Evolutionary conservation across 2,797 vertebrate genomes (phyloP), one percentile per base, ranked within the genome.

Genomic region (Falco cherrug): DNA sequence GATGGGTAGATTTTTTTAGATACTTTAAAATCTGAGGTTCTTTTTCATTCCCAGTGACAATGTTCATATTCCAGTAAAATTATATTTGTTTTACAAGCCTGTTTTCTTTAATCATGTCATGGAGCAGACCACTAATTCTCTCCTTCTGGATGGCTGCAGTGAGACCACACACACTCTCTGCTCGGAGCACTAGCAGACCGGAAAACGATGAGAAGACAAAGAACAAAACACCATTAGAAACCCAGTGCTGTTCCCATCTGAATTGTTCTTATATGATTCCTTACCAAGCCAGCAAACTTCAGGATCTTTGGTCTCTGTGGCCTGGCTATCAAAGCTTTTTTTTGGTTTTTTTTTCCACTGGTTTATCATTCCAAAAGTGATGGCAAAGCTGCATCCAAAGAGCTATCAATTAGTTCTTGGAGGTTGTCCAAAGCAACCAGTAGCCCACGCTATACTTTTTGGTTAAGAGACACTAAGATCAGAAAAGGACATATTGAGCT

Each of bases 191-290:
- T 65, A 65, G 64, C 45, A 61, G 61, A 54, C 75, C 94, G 90
- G 94, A 92, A 93, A 57, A 61, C 95, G 47, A 93, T 85, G 61
- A 95, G 90, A 95, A 93, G 69, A 61, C 24, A 75, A 71, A 80
- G 81, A 94, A 57, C 39, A 93, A 85, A 91, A 61, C 59, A 33
- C 21, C 3, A 2, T 60, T 64, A 84, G 48, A 89, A 95, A 80
- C 37, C 11, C 33, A 48, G 1, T 2, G 3, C 22, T 54, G 21
- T 77, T 90, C 53, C 47, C 75, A 39, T 89, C n/a, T 80, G n/a
- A 48, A 68, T 69, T 82, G 25, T 51, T 84, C 69, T 88, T 19
- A 56, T 6, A n/a, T 14, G 11, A 25, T 33, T 92, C 68, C 53
- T 90, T 48, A 74, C 17, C 1, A 5, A 90, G n/a, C 24, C 1